Evolutionary conservation across 2,797 vertebrate genomes (phyloP), one percentile per base, ranked within the genome.

Genomic region (Sebastes melanostomus): DNA sequence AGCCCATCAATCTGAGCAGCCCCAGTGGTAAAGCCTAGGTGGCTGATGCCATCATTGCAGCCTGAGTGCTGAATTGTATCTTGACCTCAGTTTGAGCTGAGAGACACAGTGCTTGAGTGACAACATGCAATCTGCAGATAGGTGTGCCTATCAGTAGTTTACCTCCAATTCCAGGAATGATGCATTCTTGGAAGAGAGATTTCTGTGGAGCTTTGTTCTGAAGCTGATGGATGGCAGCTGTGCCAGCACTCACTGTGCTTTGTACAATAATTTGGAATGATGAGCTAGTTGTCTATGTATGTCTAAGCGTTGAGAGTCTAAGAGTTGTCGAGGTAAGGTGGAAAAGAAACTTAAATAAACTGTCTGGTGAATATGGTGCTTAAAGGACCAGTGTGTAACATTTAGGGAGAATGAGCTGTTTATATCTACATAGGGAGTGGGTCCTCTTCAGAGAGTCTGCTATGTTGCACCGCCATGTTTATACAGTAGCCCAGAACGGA

Each of bases 71-170:
- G 77, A 78, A 69, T 58, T 56, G 46, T 66, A 62, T 82, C 77
- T 76, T 68, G 52, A 78, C 68, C 78, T 66, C 29, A 69, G 78
- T 77, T 62, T 76, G 74, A 77, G 73, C 27, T 20, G 32, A 75
- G 78, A 72, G 56, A 81, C 78, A 71, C 60, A 61, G 77, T 71
- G 62, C 24, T 12, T 52, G 80, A 68, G 58, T 66, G 77, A 88
- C 86, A 83, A 81, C 71, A 63, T 72, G 59, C 61, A 83, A 73
- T 84, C 75, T 83, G 80, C 27, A 71, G 76, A 88, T 77, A 61
- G 67, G 59, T 66, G 42, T 46, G 52, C 67, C 77, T 80, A 74
- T 86, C 80, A 69, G 56, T 54, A 20, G 66, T 81, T 75, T 24
- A 75, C 68, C 61, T 72, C 29, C 62, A 77, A 82, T 74, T 82